Evolutionary conservation across 1,140 invertebrate species (phyloP), one percentile per base, ranked within the genome.

Genomic region (Bombus terrestris): DNA sequence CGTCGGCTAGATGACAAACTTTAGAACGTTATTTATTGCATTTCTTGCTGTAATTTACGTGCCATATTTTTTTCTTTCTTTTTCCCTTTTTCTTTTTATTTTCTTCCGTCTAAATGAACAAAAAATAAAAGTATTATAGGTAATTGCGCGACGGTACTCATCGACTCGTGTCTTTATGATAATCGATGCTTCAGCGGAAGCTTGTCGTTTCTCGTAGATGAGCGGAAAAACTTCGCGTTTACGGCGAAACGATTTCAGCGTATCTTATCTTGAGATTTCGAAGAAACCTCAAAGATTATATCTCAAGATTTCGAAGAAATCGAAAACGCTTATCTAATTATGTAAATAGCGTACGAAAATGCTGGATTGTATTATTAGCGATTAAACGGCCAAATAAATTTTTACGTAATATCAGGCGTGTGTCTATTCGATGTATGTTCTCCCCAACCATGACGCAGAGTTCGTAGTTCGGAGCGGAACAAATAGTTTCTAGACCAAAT

Each of bases 311-410:
- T 25, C 74, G 41, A 25, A 64, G 13, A 47, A 41, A 75, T 18
- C 8, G 22, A 64, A 53, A 75, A 75, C 72, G 72, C 72, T 83
- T 83, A 66, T 64, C 8, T 0, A 39, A 75, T 25, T 47, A n/a
- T n/a, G 59, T 83, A 83, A 35, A 76, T 83, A 75, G 41, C 15
- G 10, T n/a, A 53, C 25, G 18, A 53, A 32, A 25, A 25, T 28
- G n/a, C 32, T 12, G 22, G 3, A 18, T 64, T 43, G 71, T 59
- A 53, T 62, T 64, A 59, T 22, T 66, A 47, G n/a, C 43, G 18
- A 41, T 25, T 18, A 32, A 75, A n/a, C 71, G 25, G 39, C 43
- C 28, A 37, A 83, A 83, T 83, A 83, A 83, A 83, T 66, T 22
- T 83, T 39, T 59, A 66, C 59, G 10, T 1, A n/a, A 41, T 41